Evolutionary conservation across 1,140 invertebrate genomes (phyloP).

Genomic region (Cepaea nemoralis): DNA sequence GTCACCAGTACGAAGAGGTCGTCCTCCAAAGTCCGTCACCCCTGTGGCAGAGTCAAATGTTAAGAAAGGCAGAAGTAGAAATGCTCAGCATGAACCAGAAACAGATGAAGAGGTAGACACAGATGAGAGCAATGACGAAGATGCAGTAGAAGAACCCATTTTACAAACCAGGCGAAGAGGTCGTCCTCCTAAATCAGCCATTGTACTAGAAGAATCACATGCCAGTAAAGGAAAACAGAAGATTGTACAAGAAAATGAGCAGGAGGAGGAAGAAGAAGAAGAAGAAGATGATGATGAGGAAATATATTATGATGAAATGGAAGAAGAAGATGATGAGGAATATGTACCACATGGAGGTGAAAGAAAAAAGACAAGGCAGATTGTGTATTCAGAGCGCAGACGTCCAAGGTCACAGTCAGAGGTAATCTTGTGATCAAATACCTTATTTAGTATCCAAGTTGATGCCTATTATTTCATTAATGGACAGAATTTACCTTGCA

Average conservation of each 20-base stretch:
- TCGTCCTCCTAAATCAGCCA: constrained; percentile 14
- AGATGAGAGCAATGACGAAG: constrained; percentile 37
- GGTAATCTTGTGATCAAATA: constrained; percentile 9
- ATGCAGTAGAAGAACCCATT: neutral
- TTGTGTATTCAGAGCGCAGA: constrained; percentile 21
- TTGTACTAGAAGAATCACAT: neutral
- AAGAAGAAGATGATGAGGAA: constrained; percentile 32
- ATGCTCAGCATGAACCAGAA: constrained; percentile 26
- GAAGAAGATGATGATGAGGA: constrained; percentile 47
- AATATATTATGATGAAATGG: constrained; percentile 47
- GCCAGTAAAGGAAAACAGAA: neutral
- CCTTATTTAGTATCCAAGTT: too few species aligned
- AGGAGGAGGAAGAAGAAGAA: constrained; percentile 33
- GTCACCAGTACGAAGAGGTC: constrained; percentile 9
- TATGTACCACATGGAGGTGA: constrained; percentile 10
- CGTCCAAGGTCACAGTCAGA: constrained; percentile 43
- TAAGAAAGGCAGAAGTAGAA: neutral
- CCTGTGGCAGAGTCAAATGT: neutral
- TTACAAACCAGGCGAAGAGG: neutral
- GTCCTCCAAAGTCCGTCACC: constrained; percentile 12
- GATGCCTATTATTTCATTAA: too few species aligned
- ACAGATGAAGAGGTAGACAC: constrained; percentile 35
- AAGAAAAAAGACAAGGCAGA: constrained; percentile 27
- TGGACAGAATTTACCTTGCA: too few species aligned
- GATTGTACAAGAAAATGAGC: neutral